Evolutionary conservation across 23 tunicate species (phyloP).

Genomic region (Botrylloides violaceus): DNA sequence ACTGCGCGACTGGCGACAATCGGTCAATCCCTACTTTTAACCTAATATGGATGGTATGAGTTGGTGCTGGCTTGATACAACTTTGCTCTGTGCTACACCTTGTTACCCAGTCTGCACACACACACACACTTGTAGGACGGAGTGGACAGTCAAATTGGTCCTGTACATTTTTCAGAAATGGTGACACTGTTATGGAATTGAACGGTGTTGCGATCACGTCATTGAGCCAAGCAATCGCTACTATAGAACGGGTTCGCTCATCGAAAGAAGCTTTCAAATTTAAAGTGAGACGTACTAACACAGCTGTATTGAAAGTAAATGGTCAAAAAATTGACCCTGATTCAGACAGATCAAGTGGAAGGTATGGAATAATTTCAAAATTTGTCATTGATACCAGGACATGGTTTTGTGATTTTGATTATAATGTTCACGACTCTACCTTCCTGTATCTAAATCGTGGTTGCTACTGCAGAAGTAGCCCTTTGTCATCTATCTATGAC

Average conservation of each 20-base stretch:
- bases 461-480: no score
- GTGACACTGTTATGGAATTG: slow-evolving; percentile 53
- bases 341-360: background rate
- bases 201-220: slow-evolving; percentile 41
- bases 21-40: no score
- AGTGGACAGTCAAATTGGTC: no score
- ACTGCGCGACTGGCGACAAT: no score
- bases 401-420: no score
- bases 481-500: no score
- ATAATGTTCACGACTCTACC: no score
- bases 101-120: no score
- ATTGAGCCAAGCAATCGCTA: slow-evolving; percentile 66
- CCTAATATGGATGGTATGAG: no score
- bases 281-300: slow-evolving; percentile 29
- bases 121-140: no score
- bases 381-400: no score
- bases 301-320: background rate
- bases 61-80: background rate
- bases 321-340: background rate
- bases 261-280: slow-evolving; percentile 37
- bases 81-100: background rate
- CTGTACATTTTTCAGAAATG: slow-evolving; percentile 29
- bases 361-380: background rate
- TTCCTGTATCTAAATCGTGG: no score
- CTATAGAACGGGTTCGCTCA: slow-evolving; percentile 45